Evolutionary conservation across 2,113 vertebrate genomes (phyloP), one percentile per base, ranked within the genome.

Genomic region (Lathamus discolor): DNA sequence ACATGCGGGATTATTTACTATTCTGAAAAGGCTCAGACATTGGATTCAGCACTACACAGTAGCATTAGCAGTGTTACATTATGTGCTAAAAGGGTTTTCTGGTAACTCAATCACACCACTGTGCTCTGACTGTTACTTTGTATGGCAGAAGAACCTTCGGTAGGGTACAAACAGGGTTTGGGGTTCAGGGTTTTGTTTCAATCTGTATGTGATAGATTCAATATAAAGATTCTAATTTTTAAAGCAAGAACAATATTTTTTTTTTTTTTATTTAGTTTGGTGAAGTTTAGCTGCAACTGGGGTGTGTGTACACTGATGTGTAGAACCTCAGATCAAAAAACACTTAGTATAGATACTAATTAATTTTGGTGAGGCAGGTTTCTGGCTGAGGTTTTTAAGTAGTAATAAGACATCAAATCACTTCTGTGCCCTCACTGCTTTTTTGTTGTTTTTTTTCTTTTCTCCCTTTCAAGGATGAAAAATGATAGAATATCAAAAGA

Each of bases 1-100:
- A 76, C 44, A 63, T 59, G 22, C 86, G 75, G 51, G 39, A 83
- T 86, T 93, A 81, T 68, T 90, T 84, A 67, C 24, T 77, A 6
- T 52, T 68, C 24, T 51, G 41, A 17, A 44, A 68, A 92, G 31
- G 18, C 41, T 39, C 33, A 66, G 22, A 49, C 18, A 13, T 7
- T 25, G 44, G 22, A 22, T 86, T 91, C 39, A 74, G 70, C 74
- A 55, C 22, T 43, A 11, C 7, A 20, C 28, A 83, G 73, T 49
- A 85, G 28, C 61, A 88, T 8, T 86, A 70, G 19, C 17, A 59
- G 5, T 39, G 37, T 62, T 64, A 74, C 64, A 29, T 15, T 92
- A 41, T 54, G 16, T 54, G 15, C 31, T 69, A n/a, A 52, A 67
- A 13, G 7, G 7, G 5, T 49, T 80, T 85, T 69, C 9, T 10